Evolutionary conservation across 2,113 vertebrate species (phyloP).

Genomic region (Oostethus manadensis): DNA sequence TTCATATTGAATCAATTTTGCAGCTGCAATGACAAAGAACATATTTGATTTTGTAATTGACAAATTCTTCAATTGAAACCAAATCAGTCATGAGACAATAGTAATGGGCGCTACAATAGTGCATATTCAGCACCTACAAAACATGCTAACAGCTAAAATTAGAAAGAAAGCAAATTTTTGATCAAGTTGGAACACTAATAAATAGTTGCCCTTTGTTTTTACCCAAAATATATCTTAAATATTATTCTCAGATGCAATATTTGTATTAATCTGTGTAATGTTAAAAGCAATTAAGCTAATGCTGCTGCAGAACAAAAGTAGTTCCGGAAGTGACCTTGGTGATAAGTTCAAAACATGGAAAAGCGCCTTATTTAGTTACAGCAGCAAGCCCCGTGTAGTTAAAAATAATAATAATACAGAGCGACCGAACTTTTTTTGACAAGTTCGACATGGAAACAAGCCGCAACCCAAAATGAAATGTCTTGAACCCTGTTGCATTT

Average conservation of each 20-base stretch:
- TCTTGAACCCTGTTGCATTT: constrained; percentile 57
- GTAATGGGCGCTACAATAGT: neutral
- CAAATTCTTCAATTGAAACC: too few species aligned
- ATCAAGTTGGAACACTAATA: neutral
- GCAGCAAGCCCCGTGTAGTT: neutral
- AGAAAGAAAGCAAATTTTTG: neutral
- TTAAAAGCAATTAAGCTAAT: neutral
- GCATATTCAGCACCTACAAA: too few species aligned
- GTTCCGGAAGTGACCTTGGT: neutral
- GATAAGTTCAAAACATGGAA: neutral
- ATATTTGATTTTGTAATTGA: too few species aligned
- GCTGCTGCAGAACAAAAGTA: neutral
- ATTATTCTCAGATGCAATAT: neutral
- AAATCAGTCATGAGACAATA: neutral
- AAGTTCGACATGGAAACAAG: neutral
- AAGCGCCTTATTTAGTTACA: too few species aligned
- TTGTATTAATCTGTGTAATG: neutral
- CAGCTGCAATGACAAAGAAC: too few species aligned
- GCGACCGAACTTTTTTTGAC: neutral
- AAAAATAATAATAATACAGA: neutral
- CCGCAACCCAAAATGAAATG: neutral
- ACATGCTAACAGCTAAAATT: neutral
- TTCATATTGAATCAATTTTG: neutral
- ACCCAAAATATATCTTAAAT: neutral
- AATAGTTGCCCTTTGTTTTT: neutral